Percentiles rank a stretch among this genome's conserved stretches.
Evolutionary conservation across 2,113 vertebrate species (phyloP).

Genomic region (Thomomys bottae): DNA sequence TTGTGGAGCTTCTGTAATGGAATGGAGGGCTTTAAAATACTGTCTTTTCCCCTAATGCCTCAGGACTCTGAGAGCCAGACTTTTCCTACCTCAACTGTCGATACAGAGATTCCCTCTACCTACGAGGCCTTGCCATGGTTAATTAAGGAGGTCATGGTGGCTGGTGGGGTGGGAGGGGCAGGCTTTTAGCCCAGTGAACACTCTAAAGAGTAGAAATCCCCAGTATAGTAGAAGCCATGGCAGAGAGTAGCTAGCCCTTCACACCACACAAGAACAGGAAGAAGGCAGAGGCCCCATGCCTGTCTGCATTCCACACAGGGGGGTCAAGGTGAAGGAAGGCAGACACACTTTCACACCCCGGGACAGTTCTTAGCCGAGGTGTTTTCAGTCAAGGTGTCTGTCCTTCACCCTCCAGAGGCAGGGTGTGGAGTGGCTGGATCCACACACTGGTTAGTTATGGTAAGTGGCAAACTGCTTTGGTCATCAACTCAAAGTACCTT

Average conservation of each 20-base stretch:
- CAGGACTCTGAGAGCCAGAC: neutral
- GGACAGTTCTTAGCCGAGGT: neutral
- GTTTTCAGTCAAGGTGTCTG: neutral
- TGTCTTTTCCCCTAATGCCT: neutral
- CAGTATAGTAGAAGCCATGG: neutral
- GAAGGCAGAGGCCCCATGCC: neutral
- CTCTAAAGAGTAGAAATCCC: neutral
- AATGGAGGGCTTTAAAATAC: neutral
- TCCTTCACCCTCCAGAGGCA: neutral
- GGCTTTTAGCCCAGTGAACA: neutral
- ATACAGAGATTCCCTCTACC: neutral
- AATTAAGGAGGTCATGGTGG: neutral
- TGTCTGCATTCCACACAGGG: neutral
- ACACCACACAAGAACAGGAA: neutral
- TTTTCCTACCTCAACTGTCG: neutral
- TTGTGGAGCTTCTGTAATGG: neutral
- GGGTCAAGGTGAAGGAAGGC: neutral
- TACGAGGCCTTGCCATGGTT: conserved; percentile 30
- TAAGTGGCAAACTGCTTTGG: neutral
- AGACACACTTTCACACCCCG: neutral
- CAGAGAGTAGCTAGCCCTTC: neutral
- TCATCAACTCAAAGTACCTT: neutral
- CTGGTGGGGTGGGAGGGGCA: neutral
- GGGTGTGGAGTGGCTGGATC: neutral
- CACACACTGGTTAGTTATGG: neutral